Conservation (phyloP, 2,888 invertebrate genomes). For the Drosophila pseudotakahashii region DNA sequence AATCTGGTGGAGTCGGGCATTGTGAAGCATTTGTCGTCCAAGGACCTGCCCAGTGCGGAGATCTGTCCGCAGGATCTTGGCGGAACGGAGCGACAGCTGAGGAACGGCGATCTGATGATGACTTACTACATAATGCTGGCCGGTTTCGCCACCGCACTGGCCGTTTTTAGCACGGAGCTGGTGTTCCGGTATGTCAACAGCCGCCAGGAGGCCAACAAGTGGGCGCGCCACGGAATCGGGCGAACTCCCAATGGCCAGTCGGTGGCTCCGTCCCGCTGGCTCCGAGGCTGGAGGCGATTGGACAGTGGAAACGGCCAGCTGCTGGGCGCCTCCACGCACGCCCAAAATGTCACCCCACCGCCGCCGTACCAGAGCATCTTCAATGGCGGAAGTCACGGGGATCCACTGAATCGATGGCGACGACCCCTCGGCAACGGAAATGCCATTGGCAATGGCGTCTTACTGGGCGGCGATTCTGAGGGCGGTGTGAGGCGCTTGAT, state of each 20-base stretch:
- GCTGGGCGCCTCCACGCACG: constrained; percentile 53
- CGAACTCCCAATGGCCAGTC: constrained; percentile 76
- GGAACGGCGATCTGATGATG: constrained; percentile 91
- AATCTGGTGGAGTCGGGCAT: constrained; percentile 91
- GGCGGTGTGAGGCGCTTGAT: constrained; percentile 86
- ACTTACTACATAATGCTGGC: constrained; percentile 91
- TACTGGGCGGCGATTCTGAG: constrained; percentile 49
- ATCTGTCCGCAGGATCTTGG: constrained; percentile 93
- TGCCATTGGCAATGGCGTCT: constrained; percentile 55
- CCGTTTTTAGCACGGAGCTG: constrained; percentile 89
- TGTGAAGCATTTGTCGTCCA: constrained; percentile 87
- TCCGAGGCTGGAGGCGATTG: constrained; percentile 49
- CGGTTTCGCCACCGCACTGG: constrained; percentile 88
- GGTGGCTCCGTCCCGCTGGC: constrained; percentile 70
- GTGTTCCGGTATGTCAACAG: constrained; percentile 81
- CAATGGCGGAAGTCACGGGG: constrained; percentile 45
- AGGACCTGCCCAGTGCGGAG: constrained; percentile 89
- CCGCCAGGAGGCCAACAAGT: constrained; percentile 66
- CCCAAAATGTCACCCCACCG: constrained; percentile 85
- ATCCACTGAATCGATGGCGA: constrained; percentile 55
- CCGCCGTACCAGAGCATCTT: constrained; percentile 87
- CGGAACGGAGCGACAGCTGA: constrained; percentile 90
- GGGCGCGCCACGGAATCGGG: constrained; percentile 76
- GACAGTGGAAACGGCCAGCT: constrained; percentile 56
- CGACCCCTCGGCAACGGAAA: constrained; percentile 38